These are phyloP conservation scores for Loriculus beryllinus DNA, from an alignment of 2,797 vertebrate genomes.

Conservation along the genomic window DNA sequence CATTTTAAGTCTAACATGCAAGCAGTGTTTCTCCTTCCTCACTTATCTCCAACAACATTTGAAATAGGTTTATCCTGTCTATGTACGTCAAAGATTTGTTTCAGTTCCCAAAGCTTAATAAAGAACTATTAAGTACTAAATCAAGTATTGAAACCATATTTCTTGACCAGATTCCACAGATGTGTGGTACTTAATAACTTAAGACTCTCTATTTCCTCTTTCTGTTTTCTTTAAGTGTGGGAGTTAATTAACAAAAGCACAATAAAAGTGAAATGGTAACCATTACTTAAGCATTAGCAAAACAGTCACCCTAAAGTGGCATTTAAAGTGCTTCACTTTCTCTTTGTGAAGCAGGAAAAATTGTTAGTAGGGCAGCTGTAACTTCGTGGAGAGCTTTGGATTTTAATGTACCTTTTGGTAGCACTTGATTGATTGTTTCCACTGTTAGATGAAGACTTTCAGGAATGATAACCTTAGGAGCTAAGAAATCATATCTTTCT, in stretches of 20 bases:
- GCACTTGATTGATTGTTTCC: not conserved
- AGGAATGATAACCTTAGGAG: not conserved
- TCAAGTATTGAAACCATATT: not conserved
- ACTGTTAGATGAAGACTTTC: not conserved
- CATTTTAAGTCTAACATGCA: not conserved
- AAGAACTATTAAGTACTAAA: not conserved
- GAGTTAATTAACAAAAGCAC: conserved; percentile 11
- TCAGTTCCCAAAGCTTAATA: not conserved
- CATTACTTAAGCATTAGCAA: not conserved
- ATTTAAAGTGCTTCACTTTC: conserved; percentile 1
- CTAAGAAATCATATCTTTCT: not conserved
- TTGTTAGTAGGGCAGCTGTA: not conserved
- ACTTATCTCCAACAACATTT: not conserved
- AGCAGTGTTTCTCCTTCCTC: not conserved
- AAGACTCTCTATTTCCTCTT: conserved; percentile 7
- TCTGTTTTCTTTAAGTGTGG: conserved; percentile 31
- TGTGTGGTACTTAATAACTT: conserved; percentile 9
- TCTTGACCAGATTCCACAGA: not conserved
- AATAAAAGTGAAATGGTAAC: conserved; percentile 9
- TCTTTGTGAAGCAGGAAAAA: not conserved
- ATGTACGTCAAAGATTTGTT: not conserved
- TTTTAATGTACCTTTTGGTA: not conserved
- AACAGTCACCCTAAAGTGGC: not conserved
- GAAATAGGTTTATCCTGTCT: not conserved
- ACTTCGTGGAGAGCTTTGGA: not conserved